Percentiles rank a stretch among this genome's conserved stretches.
phyloP scores from a whole-genome alignment of 2,113 vertebrate species.

The Etheostoma spectabile region DNA sequence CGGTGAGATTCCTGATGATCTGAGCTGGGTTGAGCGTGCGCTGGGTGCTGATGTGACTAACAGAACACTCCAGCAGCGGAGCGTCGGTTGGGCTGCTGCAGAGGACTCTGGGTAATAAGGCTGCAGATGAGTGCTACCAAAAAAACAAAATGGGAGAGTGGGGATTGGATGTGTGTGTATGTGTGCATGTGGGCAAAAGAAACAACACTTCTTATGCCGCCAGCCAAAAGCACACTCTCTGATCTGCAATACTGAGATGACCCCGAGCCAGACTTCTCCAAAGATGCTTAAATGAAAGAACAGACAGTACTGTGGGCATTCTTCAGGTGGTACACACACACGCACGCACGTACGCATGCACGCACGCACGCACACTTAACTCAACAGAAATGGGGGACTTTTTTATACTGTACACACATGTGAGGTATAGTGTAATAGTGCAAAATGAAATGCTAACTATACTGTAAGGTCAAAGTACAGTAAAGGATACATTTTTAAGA shows the following conservation, averaged over 20 bases:
- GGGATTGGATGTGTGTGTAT: constrained; percentile 41
- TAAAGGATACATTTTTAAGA: no score
- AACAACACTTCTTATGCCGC: constrained; percentile 24
- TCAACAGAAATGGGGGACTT: no score
- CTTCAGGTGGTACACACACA: neutral
- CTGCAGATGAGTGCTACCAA: constrained; percentile 72
- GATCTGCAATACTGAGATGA: constrained; percentile 32
- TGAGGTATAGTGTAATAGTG: no score
- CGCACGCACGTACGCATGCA: neutral
- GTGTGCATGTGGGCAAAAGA: constrained; percentile 4
- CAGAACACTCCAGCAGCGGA: constrained; percentile 67
- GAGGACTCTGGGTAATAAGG: constrained; percentile 79
- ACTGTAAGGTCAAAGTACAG: no score
- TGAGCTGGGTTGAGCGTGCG: constrained; percentile 72
- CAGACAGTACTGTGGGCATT: constrained; percentile 10
- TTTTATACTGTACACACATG: no score
- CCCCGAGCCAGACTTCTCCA: constrained; percentile 27
- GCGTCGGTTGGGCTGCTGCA: constrained; percentile 61
- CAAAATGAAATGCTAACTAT: no score
- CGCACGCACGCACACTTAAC: neutral
- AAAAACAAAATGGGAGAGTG: constrained; percentile 64
- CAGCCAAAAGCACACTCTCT: constrained; percentile 41
- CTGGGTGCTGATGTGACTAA: constrained; percentile 80
- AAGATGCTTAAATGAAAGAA: constrained; percentile 19
- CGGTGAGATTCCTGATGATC: constrained; percentile 83